Percentiles rank a stretch among this genome's conserved stretches.
These are phyloP conservation scores for Salvelinus namaycush DNA, from an alignment of 2,113 vertebrate species.

Conservation along the genomic window DNA sequence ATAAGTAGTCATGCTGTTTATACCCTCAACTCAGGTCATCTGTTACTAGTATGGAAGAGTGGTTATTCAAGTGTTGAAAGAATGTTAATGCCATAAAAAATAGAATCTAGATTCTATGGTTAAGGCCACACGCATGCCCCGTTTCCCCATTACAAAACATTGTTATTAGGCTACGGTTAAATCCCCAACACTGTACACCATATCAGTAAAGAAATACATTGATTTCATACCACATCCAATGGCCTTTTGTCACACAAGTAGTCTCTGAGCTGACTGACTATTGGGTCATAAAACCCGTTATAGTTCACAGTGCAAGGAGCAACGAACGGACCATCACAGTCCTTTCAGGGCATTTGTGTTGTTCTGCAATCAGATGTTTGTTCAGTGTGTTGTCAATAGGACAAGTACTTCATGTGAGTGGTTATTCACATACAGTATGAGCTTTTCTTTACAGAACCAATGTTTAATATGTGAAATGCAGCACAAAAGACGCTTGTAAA, in stretches of 20 bases:
- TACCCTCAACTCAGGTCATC: slow-evolving; percentile 75
- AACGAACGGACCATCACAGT: neutral
- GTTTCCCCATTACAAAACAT: slow-evolving; percentile 35
- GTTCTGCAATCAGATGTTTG: slow-evolving; percentile 9
- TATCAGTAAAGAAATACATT: neutral
- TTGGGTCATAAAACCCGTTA: neutral
- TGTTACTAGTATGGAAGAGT: slow-evolving; percentile 71
- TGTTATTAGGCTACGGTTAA: neutral
- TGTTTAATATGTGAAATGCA: neutral
- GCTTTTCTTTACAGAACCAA: slow-evolving; percentile 6
- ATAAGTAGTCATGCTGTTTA: slow-evolving; percentile 5
- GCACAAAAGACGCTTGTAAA: slow-evolving; percentile 75
- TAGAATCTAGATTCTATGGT: no score
- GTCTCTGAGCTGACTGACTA: slow-evolving; percentile 1
- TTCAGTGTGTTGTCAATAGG: slow-evolving; percentile 7
- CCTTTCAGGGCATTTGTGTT: slow-evolving; percentile 9
- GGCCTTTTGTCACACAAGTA: neutral
- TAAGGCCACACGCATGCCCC: neutral
- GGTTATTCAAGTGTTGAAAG: slow-evolving; percentile 66
- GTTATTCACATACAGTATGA: slow-evolving; percentile 13
- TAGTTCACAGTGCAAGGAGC: slow-evolving; percentile 12
- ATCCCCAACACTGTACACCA: neutral
- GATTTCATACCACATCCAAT: slow-evolving; percentile 11
- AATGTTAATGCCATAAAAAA: slow-evolving; percentile 41
- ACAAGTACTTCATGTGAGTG: slow-evolving; percentile 4